Evolutionary conservation across 2,797 vertebrate species (phyloP).

Genomic region (Nasua narica): DNA sequence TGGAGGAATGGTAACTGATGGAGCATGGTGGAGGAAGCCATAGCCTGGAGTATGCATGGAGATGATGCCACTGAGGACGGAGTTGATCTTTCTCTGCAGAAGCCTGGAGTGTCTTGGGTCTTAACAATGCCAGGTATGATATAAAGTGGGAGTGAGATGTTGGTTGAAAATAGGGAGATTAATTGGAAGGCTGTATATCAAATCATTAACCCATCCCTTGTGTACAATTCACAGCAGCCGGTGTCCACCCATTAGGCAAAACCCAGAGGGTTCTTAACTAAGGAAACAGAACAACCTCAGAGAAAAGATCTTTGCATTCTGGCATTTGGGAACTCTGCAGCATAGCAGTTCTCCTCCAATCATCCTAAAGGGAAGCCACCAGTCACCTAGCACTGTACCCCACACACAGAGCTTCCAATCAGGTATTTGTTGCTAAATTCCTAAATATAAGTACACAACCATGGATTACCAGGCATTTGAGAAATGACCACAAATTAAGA

Average conservation of each 20-base stretch:
- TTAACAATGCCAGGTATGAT: slow-evolving; percentile 9
- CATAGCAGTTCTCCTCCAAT: neutral
- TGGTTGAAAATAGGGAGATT: slow-evolving; percentile 21
- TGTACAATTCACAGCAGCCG: slow-evolving; percentile 8
- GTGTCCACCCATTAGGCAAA: slow-evolving; percentile 1
- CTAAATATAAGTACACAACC: slow-evolving; percentile 25
- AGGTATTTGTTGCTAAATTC: slow-evolving; percentile 30
- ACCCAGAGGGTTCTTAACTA: neutral
- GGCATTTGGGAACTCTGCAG: neutral
- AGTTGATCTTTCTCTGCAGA: slow-evolving; percentile 34
- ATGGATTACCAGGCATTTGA: neutral
- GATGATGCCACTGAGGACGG: neutral
- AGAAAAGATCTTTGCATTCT: slow-evolving; percentile 20
- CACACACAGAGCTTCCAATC: neutral
- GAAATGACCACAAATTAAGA: slow-evolving; percentile 39
- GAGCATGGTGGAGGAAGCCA: neutral
- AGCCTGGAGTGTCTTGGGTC: neutral
- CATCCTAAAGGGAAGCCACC: neutral
- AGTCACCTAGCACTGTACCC: neutral
- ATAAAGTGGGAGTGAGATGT: neutral
- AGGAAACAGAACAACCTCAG: neutral
- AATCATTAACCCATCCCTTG: neutral
- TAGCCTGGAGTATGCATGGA: neutral
- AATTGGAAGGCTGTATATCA: neutral
- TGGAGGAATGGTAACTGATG: slow-evolving; percentile 1